Evolutionary conservation across 2,888 invertebrate genomes (phyloP).

Genomic region (Meghimatium bilineatum): DNA sequence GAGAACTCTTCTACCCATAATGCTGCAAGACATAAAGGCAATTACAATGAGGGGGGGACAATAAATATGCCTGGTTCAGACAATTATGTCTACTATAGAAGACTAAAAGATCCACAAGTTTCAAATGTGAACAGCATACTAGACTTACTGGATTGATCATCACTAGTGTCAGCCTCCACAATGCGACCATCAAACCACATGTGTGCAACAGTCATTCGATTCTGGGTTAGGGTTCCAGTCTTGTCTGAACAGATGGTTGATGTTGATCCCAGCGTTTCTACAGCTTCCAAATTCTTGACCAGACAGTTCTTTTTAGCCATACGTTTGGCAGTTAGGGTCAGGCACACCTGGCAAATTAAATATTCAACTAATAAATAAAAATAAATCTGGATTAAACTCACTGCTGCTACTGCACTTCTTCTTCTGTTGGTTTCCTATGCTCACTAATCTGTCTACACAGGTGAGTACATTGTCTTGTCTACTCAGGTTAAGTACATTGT

Average conservation of each 20-base stretch:
- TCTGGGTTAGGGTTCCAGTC: slow-evolving; percentile 98
- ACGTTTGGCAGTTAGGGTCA: slow-evolving; percentile 98
- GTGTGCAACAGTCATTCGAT: slow-evolving; percentile 99
- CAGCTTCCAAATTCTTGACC: slow-evolving; percentile 99
- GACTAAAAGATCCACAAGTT: too few relatives aligned
- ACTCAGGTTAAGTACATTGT: too few relatives aligned
- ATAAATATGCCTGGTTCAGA: too few relatives aligned
- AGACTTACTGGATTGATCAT: slow-evolving; percentile 90
- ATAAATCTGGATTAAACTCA: neutral
- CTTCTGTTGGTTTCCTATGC: too few relatives aligned
- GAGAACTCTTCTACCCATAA: too few relatives aligned
- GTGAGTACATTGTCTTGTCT: too few relatives aligned
- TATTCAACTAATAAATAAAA: neutral
- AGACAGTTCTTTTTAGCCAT: slow-evolving; percentile 99
- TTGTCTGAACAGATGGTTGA: slow-evolving; percentile 99
- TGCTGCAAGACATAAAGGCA: too few relatives aligned
- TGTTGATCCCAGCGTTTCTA: slow-evolving; percentile 98
- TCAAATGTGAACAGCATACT: too few relatives aligned
- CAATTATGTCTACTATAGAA: too few relatives aligned
- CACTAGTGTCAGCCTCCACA: slow-evolving; percentile 98
- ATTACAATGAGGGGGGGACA: too few relatives aligned
- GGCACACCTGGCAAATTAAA: slow-evolving; percentile 82
- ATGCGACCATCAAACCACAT: slow-evolving; percentile 99
- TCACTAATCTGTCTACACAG: too few relatives aligned
- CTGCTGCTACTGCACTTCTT: too few relatives aligned